phyloP scores from a whole-genome alignment of 2,888 invertebrate species.

The Autographa pulchrina region DNA sequence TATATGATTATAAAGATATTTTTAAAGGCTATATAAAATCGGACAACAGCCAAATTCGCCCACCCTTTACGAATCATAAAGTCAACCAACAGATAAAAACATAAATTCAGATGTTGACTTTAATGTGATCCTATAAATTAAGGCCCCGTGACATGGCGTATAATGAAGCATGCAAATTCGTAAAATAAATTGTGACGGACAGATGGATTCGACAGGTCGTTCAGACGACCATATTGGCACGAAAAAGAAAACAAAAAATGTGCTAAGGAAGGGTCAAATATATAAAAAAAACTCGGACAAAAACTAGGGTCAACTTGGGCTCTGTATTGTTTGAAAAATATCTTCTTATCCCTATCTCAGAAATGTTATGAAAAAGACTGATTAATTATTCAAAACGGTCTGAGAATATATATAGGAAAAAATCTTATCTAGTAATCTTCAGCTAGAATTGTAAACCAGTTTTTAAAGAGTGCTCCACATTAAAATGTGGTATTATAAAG shows the following conservation, averaged over 20 bases:
- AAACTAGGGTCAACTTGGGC: neutral
- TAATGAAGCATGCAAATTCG: neutral
- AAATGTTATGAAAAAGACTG: neutral
- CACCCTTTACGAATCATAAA: too few relatives aligned
- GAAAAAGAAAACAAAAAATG: neutral
- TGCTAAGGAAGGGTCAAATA: neutral
- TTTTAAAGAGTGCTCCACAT: neutral
- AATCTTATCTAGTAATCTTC: neutral
- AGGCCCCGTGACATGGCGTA: neutral
- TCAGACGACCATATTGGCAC: neutral
- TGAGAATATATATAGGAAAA: neutral
- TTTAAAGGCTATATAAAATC: too few relatives aligned
- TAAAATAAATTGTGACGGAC: constrained; percentile 4
- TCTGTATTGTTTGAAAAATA: neutral
- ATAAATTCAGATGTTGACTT: neutral
- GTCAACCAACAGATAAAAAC: neutral
- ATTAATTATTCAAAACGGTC: neutral
- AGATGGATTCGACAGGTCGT: neutral
- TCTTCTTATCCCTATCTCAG: neutral
- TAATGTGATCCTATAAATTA: neutral
- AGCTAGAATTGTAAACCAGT: neutral
- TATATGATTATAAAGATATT: too few relatives aligned
- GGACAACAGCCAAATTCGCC: too few relatives aligned
- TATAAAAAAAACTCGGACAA: neutral
- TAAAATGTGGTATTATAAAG: constrained; percentile 14